phyloP scores from a whole-genome alignment of 2,888 invertebrate species.

The Dryadula phaetusa region DNA sequence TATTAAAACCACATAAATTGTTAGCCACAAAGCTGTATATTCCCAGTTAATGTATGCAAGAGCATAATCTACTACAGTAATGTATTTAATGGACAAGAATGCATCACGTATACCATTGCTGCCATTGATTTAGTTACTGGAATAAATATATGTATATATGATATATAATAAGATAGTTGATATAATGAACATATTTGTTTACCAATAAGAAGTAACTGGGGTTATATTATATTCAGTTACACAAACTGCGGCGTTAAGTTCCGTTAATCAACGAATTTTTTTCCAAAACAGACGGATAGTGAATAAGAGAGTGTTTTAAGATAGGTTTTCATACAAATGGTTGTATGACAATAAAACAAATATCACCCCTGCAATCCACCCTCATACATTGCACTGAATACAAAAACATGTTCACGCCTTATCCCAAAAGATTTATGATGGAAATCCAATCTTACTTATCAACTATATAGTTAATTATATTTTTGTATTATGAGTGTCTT shows the following conservation, averaged over 20 bases:
- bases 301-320: background rate
- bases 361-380: background rate
- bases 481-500: constrained; percentile 23
- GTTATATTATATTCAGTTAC: too few relatives aligned
- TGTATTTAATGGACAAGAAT: constrained; percentile 40
- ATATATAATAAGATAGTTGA: too few relatives aligned
- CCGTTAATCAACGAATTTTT: too few relatives aligned
- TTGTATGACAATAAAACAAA: background rate
- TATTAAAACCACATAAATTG: constrained; percentile 2
- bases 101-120: constrained; percentile 25
- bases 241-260: background rate
- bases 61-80: constrained; percentile 27
- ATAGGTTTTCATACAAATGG: background rate
- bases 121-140: background rate
- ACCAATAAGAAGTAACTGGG: too few relatives aligned
- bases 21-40: constrained; percentile 27
- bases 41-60: constrained; percentile 34
- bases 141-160: background rate
- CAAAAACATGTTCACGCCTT: constrained; percentile 17
- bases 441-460: constrained; percentile 43
- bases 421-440: constrained; percentile 41
- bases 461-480: constrained; percentile 29
- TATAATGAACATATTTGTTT: too few relatives aligned
- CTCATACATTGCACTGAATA: background rate
- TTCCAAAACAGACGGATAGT: too few relatives aligned